Evolutionary conservation across 2,888 invertebrate genomes (phyloP).

Genomic region (Drosophila dives): DNA sequence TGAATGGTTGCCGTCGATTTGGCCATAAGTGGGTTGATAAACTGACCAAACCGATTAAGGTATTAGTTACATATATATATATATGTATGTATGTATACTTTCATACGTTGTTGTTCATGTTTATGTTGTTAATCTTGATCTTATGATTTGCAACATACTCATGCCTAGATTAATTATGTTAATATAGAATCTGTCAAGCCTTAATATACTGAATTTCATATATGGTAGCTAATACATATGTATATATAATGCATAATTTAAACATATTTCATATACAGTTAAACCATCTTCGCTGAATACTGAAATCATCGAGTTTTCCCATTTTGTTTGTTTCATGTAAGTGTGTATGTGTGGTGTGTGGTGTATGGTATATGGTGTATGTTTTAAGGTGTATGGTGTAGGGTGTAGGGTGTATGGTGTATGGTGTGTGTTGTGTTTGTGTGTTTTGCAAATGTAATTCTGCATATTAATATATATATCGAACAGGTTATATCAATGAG

Average conservation of each 20-base stretch:
- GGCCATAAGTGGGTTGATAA: constrained; percentile 35
- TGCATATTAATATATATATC: constrained; percentile 24
- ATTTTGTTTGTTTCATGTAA: constrained; percentile 6
- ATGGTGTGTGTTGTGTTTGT: constrained; percentile 21
- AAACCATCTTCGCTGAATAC: constrained; percentile 72
- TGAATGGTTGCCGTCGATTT: constrained; percentile 46
- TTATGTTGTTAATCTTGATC: constrained; percentile 43
- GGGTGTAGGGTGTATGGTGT: too few species aligned
- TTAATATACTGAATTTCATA: constrained; percentile 61
- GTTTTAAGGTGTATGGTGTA: constrained; percentile 1
- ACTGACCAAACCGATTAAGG: constrained; percentile 38
- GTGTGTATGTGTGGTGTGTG: constrained; percentile 17
- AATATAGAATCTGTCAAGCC: constrained; percentile 76
- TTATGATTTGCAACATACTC: constrained; percentile 38
- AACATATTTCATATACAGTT: constrained; percentile 62
- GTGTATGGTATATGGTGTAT: too few species aligned
- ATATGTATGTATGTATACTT: constrained; percentile 18
- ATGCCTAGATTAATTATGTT: constrained; percentile 45
- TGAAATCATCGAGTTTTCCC: constrained; percentile 77
- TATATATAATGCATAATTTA: constrained; percentile 46
- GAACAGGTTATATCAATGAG: constrained; percentile 51
- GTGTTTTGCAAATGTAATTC: constrained; percentile 19
- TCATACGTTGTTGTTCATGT: constrained; percentile 14
- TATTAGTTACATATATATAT: constrained; percentile 21
- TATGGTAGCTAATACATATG: constrained; percentile 59